A percentile compares a stretch with the other conserved stretches of the same genome.
These are phyloP conservation scores for Myanophis thanlyinensis DNA, from an alignment of 2,113 vertebrate species.

Conservation along the genomic window DNA sequence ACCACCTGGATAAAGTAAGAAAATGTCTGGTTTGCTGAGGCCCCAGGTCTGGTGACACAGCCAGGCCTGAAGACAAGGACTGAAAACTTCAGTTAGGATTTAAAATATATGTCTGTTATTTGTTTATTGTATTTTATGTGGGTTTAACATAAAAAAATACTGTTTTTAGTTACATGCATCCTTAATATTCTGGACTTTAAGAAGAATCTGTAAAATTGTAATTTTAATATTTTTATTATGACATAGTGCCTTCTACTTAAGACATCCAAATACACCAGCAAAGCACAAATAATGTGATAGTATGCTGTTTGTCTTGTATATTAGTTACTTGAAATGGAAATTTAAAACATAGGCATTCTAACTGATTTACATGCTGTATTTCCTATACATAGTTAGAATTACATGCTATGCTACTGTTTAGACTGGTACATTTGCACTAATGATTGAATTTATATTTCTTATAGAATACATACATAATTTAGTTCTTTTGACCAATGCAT, in stretches of 20 bases:
- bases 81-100: background rate
- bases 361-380: background rate
- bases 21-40: background rate
- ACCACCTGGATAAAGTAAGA: background rate
- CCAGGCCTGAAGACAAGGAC: background rate
- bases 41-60: background rate
- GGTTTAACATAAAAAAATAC: background rate
- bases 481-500: background rate
- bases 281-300: background rate
- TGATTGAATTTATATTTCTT: background rate
- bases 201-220: background rate
- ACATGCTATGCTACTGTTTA: background rate
- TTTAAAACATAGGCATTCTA: background rate
- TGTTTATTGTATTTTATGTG: background rate
- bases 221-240: background rate
- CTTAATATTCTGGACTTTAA: background rate
- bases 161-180: background rate
- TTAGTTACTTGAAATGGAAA: background rate
- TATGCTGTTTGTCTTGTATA: background rate
- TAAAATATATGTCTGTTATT: background rate
- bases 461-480: background rate
- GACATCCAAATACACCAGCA: background rate
- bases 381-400: background rate
- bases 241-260: background rate
- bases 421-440: background rate